Conservation (phyloP, 1,140 invertebrate species). For the Drosophila ananassae region DNA sequence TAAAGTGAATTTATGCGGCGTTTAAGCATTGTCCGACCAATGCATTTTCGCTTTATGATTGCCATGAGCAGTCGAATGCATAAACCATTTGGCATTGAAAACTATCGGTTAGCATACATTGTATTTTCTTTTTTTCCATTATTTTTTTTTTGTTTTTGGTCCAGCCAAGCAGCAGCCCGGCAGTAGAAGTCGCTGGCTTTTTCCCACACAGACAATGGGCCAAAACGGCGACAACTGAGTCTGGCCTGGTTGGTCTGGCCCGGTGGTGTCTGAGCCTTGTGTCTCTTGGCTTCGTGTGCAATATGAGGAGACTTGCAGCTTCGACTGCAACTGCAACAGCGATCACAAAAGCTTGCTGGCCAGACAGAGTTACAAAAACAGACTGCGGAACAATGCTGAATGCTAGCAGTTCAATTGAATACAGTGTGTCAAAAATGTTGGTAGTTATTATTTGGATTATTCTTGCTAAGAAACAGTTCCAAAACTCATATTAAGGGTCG, state of each 20-base stretch:
- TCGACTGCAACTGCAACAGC: slow-evolving; percentile 42
- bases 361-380: slow-evolving; percentile 75
- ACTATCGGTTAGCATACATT: slow-evolving; percentile 68
- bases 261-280: slow-evolving; percentile 16
- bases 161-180: slow-evolving; percentile 4
- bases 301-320: slow-evolving; percentile 35
- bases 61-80: slow-evolving; percentile 68
- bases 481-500: not conserved
- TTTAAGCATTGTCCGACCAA: slow-evolving; percentile 64
- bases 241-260: slow-evolving; percentile 30
- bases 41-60: slow-evolving; percentile 73
- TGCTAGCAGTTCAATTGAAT: slow-evolving; percentile 70
- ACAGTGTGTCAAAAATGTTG: slow-evolving; percentile 58
- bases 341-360: slow-evolving; percentile 58
- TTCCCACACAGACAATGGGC: slow-evolving; percentile 79
- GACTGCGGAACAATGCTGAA: slow-evolving; percentile 70
- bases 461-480: too few species aligned
- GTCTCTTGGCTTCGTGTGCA: slow-evolving; percentile 28
- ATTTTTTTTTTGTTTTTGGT: slow-evolving; percentile 15
- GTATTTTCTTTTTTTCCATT: slow-evolving; percentile 29
- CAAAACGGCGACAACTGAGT: slow-evolving; percentile 51
- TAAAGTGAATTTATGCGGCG: slow-evolving; percentile 73
- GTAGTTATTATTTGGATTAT: not conserved
- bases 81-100: slow-evolving; percentile 82
- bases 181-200: slow-evolving; percentile 69